phyloP scores from a whole-genome alignment of 2,113 vertebrate species.

The Sander lucioperca region DNA sequence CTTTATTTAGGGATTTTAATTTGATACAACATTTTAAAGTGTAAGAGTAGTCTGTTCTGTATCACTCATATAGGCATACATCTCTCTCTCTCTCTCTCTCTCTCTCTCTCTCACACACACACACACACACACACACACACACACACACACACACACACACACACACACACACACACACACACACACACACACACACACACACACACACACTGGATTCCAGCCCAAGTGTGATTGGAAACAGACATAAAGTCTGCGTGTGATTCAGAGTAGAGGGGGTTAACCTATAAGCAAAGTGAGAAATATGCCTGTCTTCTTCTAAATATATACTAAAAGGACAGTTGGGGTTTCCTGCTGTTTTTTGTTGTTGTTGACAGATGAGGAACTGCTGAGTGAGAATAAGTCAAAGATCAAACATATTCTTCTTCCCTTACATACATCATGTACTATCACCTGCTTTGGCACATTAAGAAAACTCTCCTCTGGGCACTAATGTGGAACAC shows the following conservation, averaged over 20 bases:
- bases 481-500: slow-evolving; percentile 1
- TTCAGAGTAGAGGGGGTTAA: slow-evolving; percentile 52
- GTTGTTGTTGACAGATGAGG: slow-evolving; percentile 37
- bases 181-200: slow-evolving; percentile 8
- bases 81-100: not conserved
- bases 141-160: not conserved
- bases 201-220: slow-evolving; percentile 37
- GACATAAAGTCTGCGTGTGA: slow-evolving; percentile 39
- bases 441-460: slow-evolving; percentile 17
- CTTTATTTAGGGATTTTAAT: no score
- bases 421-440: slow-evolving; percentile 6
- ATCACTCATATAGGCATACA: no score
- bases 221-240: slow-evolving; percentile 72
- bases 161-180: not conserved
- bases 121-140: not conserved
- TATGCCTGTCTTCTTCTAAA: slow-evolving; percentile 40
- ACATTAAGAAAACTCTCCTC: not conserved
- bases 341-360: slow-evolving; percentile 26
- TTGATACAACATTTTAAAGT: no score
- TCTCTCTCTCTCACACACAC: no score
- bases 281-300: slow-evolving; percentile 48
- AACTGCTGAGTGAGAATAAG: slow-evolving; percentile 36
- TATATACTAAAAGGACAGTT: slow-evolving; percentile 4
- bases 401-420: slow-evolving; percentile 34
- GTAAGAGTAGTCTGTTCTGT: no score